Evolutionary conservation across 1,140 invertebrate genomes (phyloP).

Genomic region (Brachionus sp.): DNA sequence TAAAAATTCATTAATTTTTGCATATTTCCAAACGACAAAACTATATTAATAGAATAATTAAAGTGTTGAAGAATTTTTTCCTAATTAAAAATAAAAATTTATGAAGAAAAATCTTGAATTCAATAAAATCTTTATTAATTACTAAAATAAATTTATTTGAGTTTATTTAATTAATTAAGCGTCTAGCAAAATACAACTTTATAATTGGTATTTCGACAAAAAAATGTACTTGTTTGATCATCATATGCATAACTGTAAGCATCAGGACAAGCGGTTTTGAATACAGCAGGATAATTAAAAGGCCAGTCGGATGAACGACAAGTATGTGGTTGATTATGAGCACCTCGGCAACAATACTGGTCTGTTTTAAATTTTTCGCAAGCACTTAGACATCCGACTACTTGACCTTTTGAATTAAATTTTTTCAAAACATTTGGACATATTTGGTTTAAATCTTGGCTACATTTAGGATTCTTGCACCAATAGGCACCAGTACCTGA

Average conservation of each 20-base stretch:
- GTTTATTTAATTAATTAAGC: no score
- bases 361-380: constrained; percentile 20
- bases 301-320: neutral
- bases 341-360: neutral
- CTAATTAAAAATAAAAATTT: no score
- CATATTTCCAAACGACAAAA: no score
- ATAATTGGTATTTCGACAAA: constrained; percentile 3
- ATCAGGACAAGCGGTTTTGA: neutral
- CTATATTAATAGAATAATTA: no score
- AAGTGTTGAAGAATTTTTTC: no score
- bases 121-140: no score
- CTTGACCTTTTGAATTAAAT: neutral
- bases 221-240: constrained; percentile 3
- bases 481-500: neutral
- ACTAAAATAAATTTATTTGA: no score
- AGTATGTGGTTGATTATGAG: neutral
- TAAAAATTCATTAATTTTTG: no score
- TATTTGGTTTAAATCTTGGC: neutral
- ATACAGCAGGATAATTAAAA: constrained; percentile 8
- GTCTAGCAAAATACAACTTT: neutral
- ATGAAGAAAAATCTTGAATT: no score
- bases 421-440: constrained; percentile 6
- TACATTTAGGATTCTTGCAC: constrained; percentile 2
- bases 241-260: constrained; percentile 24
- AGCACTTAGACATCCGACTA: neutral